Evolutionary conservation across 2,888 invertebrate genomes (phyloP).

Genomic region (Dolomedes plantarius): DNA sequence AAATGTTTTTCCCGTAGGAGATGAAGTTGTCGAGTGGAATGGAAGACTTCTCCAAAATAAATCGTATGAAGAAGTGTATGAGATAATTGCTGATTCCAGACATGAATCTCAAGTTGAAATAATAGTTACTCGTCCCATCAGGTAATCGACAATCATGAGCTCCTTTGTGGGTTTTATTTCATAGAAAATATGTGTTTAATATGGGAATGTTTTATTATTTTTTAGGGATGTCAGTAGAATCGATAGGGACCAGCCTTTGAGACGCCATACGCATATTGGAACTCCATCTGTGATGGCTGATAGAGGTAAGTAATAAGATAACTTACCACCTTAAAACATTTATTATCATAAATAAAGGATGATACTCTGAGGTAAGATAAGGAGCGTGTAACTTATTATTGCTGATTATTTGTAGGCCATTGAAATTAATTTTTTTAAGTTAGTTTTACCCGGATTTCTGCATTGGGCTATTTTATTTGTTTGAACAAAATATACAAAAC

Average conservation of each 20-base stretch:
- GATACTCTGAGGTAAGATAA: no score
- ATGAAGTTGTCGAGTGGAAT: slow-evolving; percentile 99
- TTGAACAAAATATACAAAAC: no score
- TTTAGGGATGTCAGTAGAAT: slow-evolving; percentile 22
- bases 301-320: slow-evolving; percentile 33
- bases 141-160: slow-evolving; percentile 33
- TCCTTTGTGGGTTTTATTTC: not conserved
- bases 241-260: slow-evolving; percentile 62
- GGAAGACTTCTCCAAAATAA: slow-evolving; percentile 92
- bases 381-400: no score
- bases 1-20: slow-evolving; percentile 83
- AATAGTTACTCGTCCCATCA: slow-evolving; percentile 87
- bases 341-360: no score
- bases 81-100: slow-evolving; percentile 96
- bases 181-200: no score
- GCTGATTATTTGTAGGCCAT: no score
- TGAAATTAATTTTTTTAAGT: no score
- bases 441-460: no score
- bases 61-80: slow-evolving; percentile 94
- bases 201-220: no score
- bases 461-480: no score
- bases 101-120: slow-evolving; percentile 97
- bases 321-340: no score
- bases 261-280: slow-evolving; percentile 65
- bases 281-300: slow-evolving; percentile 45